phyloP scores from a whole-genome alignment of 2,113 vertebrate genomes.

The Fulica atra region DNA sequence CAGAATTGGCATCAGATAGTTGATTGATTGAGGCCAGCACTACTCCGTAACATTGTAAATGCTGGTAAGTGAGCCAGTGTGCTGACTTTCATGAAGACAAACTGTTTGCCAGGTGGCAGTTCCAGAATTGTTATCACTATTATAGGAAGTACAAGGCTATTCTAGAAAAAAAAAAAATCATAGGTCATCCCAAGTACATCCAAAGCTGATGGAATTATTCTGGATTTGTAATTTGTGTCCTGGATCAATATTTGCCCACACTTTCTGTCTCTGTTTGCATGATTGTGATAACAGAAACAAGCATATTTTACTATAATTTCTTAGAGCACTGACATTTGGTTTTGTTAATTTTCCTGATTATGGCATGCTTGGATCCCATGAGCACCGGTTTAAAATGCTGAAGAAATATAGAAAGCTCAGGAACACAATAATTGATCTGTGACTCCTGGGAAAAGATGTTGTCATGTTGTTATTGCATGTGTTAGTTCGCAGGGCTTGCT shows the following conservation, averaged over 20 bases:
- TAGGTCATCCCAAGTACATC: neutral
- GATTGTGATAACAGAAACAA: neutral
- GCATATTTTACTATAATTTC: neutral
- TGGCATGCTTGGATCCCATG: neutral
- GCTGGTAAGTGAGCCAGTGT: neutral
- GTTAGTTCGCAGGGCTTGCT: neutral
- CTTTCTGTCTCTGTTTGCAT: neutral
- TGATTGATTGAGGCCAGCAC: neutral
- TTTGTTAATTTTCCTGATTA: neutral
- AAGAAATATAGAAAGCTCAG: neutral
- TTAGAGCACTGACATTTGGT: neutral
- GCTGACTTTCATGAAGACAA: neutral
- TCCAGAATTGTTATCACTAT: neutral
- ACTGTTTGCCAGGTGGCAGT: neutral
- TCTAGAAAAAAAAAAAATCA: neutral
- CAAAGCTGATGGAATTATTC: neutral
- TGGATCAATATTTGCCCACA: neutral
- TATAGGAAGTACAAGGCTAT: neutral
- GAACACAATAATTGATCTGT: neutral
- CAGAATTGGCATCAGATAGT: neutral
- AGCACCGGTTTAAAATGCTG: neutral
- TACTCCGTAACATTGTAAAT: neutral
- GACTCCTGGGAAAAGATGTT: neutral
- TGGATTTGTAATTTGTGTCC: neutral
- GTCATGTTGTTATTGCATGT: neutral